Evolutionary conservation across 2,113 vertebrate species (phyloP).

Genomic region (Mobula birostris): DNA sequence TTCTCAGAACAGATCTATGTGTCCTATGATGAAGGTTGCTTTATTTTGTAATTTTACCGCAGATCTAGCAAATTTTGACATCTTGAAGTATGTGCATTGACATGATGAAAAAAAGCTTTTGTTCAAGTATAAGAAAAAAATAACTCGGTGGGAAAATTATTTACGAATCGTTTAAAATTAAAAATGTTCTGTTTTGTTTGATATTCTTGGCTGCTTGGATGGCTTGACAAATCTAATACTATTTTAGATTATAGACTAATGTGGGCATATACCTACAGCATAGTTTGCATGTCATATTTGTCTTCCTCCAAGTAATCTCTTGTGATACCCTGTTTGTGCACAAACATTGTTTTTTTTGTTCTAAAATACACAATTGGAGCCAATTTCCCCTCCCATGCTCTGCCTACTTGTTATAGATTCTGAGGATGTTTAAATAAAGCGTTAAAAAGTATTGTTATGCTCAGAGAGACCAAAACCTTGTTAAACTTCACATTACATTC

Average conservation of each 20-base stretch:
- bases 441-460: background rate
- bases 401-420: background rate
- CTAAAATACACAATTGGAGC: background rate
- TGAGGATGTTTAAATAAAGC: constrained; percentile 17
- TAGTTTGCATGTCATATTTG: background rate
- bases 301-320: background rate
- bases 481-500: background rate
- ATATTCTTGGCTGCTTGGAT: background rate
- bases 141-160: too few species aligned
- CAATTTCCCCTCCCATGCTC: background rate
- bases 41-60: background rate
- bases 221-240: background rate
- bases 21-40: background rate
- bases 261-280: background rate
- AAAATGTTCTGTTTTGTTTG: background rate
- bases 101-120: too few species aligned
- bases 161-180: too few species aligned
- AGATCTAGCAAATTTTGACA: background rate
- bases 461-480: background rate
- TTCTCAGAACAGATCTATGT: background rate
- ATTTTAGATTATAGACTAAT: background rate
- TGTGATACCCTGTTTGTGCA: constrained; percentile 14
- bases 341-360: background rate
- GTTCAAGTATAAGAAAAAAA: too few species aligned
- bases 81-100: background rate